These are phyloP conservation scores for Drymodes brunneopygia DNA, from an alignment of 2,113 vertebrate genomes.

Conservation along the genomic window DNA sequence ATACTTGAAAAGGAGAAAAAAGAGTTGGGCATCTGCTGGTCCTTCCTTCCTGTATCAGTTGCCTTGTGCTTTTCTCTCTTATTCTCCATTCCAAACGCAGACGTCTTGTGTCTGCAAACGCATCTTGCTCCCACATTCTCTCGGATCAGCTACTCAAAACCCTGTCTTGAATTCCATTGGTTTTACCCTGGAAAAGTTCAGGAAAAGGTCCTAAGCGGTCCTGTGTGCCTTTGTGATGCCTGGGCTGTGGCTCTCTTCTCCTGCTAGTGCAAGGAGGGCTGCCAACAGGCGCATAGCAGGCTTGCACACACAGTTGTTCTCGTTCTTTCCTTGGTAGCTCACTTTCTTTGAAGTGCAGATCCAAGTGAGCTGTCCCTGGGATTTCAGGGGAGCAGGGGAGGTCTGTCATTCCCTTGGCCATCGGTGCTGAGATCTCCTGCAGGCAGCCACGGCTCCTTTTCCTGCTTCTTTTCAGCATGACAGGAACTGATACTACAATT, in stretches of 20 bases:
- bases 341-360: not conserved
- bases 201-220: not conserved
- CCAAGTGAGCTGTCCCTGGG: not conserved
- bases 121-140: accelerated
- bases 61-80: not conserved
- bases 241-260: not conserved
- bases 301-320: not conserved
- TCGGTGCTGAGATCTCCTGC: not conserved
- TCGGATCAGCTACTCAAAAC: not conserved
- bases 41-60: not conserved
- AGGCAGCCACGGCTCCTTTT: not conserved
- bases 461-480: not conserved
- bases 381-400: not conserved
- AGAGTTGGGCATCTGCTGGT: not conserved
- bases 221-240: not conserved
- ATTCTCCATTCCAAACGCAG: not conserved
- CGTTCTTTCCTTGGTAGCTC: not conserved
- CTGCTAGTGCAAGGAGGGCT: not conserved
- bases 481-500: not conserved
- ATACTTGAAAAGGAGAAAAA: not conserved
- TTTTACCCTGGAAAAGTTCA: not conserved
- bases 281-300: not conserved
- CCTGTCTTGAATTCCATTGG: not conserved
- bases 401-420: not conserved
- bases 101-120: not conserved